A percentile compares a stretch with the other conserved stretches of the same genome.
Conservation (phyloP, 2,113 vertebrate genomes). For the Pedetes capensis region DNA sequence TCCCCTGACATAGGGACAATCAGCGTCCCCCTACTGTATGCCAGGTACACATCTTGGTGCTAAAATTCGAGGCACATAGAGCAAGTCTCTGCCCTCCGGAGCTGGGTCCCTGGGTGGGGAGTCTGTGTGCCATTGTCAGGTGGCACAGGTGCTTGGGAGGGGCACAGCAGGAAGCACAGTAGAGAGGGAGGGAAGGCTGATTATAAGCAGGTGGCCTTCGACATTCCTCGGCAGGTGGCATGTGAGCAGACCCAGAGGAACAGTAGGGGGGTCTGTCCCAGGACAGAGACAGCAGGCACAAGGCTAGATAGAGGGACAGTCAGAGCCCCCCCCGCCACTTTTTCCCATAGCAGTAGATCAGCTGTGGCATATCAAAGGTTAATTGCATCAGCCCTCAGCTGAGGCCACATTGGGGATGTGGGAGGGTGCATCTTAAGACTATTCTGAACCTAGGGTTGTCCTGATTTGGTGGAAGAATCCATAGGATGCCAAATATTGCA, state of each 20-base stretch:
- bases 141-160: no score
- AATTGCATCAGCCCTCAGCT: neutral
- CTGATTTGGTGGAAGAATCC: neutral
- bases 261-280: neutral
- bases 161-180: neutral
- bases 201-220: neutral
- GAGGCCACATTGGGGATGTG: neutral
- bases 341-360: accelerated
- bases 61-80: neutral
- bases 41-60: neutral
- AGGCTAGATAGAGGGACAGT: neutral
- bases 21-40: neutral
- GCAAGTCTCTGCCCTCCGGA: neutral
- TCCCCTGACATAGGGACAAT: no score
- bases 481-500: neutral
- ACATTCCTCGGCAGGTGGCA: neutral
- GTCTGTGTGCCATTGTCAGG: no score
- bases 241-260: neutral
- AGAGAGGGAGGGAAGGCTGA: neutral
- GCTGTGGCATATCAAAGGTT: accelerated
- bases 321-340: neutral
- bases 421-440: neutral
- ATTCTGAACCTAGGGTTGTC: no score
- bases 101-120: no score
- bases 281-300: neutral